Base-by-base conservation (phyloP, 2,888 invertebrate species). In the Eupithecia subfuscata region DNA sequence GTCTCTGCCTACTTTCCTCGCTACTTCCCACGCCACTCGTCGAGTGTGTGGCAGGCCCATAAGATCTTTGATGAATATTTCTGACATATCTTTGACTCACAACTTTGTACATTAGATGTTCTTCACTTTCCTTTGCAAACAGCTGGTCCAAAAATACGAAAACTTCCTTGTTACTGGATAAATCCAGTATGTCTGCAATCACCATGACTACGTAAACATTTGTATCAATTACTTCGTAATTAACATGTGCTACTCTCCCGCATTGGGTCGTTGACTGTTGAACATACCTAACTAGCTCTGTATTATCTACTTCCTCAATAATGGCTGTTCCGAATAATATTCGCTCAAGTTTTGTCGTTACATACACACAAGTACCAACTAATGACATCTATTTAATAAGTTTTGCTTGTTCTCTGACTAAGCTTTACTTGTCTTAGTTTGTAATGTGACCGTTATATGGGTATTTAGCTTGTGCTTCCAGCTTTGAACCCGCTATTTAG, bases 141-240 rank as follows among this genome's bases (percentile, higher is more conserved):
- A 60, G 25, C 14, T 60, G 60, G 60, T 25, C 25, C 25, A 60
- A 25, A 60, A 25, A 60, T 25, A 60, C 25, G 0, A 60, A 14
- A 5, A 5, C 12, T 56, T 60, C 60, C 25, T 60, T 25, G 22
- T 60, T 60, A 60, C 60, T 25, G 22, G 60, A 25, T 60, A 25
- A 25, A 60, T 60, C 25, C 60, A 60, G 68, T 68, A 45, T 45
- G 68, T 68, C 68, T 68, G 6, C 68, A 68, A 68, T 25, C 60
- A 30, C 69, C 69, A 74, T 69, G 56, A 45, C 48, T 73, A 52
- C 56, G 73, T 73, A 71, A 77, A 70, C 77, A 73, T 77, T 79
- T 79, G 78, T 79, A 76, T 76, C 75, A 78, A 79, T 81, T 79
- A 79, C 76, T 65, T 75, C 63, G 77, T 75, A 72, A 74, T 73